phyloP scores from a whole-genome alignment of 2,797 vertebrate species.

The Aratinga solstitialis region DNA sequence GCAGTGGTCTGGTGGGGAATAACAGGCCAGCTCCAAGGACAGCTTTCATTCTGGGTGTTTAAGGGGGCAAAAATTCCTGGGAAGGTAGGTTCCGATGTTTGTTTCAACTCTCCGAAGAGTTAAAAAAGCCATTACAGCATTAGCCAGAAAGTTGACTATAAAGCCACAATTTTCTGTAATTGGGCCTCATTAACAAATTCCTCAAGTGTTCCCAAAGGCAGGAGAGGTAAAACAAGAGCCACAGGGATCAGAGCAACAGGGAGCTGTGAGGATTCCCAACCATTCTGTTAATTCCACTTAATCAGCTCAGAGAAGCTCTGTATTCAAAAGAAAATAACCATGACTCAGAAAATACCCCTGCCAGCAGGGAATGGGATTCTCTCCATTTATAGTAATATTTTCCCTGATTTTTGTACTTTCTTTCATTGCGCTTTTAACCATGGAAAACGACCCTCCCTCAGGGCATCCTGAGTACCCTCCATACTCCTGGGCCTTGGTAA shows the following conservation, averaged over 20 bases:
- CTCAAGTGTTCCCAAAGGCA: constrained; percentile 63
- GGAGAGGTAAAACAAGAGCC: constrained; percentile 65
- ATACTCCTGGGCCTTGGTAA: neutral
- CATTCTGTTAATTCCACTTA: constrained; percentile 71
- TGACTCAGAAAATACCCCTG: constrained; percentile 39
- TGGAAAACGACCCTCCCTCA: neutral
- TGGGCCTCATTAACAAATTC: constrained; percentile 80
- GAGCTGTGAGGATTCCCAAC: constrained; percentile 56
- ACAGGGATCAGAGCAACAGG: constrained; percentile 55
- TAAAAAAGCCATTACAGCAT: constrained; percentile 19
- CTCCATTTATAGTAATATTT: constrained; percentile 50
- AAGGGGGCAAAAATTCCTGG: neutral
- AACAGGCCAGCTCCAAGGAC: neutral
- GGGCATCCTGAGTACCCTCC: neutral
- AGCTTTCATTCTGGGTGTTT: neutral
- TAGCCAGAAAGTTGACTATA: constrained; percentile 59
- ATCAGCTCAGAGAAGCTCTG: constrained; percentile 66
- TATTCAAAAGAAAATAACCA: constrained; percentile 39
- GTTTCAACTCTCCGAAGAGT: constrained; percentile 20
- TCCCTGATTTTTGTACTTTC: neutral
- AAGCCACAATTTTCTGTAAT: constrained; percentile 67
- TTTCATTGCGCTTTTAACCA: neutral
- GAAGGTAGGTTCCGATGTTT: neutral
- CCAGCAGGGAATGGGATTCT: constrained; percentile 10
- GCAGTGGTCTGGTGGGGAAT: neutral